phyloP scores from a whole-genome alignment of 2,113 vertebrate species.

The Sturnira hondurensis region DNA sequence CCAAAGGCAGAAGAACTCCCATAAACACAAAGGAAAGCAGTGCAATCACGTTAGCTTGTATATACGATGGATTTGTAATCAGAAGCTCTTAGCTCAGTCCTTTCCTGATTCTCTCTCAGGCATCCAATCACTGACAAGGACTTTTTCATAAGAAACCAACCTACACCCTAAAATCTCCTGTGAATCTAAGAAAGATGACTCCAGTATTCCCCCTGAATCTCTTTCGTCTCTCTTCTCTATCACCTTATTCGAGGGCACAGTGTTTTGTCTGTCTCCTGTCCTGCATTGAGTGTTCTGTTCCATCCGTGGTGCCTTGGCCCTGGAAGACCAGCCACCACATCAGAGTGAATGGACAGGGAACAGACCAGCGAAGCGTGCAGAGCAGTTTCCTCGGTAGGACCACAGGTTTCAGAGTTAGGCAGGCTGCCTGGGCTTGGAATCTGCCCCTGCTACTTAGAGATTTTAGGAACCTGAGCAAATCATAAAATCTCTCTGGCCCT shows the following conservation, averaged over 20 bases:
- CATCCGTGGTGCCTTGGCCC: not conserved
- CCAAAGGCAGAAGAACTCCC: not conserved
- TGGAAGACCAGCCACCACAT: not conserved
- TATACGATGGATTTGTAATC: not conserved
- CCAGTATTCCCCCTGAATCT: not conserved
- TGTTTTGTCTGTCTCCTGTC: not conserved
- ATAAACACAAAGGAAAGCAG: not conserved
- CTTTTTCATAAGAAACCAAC: not conserved
- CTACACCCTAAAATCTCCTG: not conserved
- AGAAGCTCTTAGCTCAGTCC: not conserved
- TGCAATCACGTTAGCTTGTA: not conserved
- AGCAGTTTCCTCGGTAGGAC: not conserved
- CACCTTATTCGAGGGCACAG: not conserved
- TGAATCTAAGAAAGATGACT: not conserved
- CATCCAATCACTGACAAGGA: not conserved
- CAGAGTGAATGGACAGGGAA: not conserved
- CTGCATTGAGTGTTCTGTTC: accelerated
- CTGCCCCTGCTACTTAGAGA: not conserved
- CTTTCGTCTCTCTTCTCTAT: not conserved
- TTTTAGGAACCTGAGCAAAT: not conserved
- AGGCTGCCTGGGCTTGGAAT: not conserved
- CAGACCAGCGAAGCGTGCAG: not conserved
- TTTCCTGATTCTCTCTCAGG: not conserved
- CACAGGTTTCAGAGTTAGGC: not conserved
- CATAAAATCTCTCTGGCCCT: not conserved